Evolutionary conservation across 2,113 vertebrate species (phyloP), one percentile per base, ranked within the genome.

Genomic region (Cinclus mexicanus): DNA sequence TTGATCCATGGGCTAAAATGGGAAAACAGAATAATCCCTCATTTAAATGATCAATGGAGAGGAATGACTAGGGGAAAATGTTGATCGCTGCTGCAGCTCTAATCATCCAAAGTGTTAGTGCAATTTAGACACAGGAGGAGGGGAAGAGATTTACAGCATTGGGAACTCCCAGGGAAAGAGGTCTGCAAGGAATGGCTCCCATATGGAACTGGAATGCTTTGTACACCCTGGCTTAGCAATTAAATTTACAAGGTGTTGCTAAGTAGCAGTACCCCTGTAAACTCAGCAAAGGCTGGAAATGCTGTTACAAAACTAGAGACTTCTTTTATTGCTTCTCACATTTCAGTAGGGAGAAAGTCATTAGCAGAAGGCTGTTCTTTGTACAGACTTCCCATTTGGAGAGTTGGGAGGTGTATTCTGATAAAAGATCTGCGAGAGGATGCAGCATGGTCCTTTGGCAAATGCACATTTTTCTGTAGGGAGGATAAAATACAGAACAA

Each of bases 1-100:
- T 94, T 96, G 96, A 97, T 93, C 90, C 79, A 29, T 55, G 60
- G 81, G 91, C 84, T 96, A 92, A 97, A 92, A 83, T 77, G 39
- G 69, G 72, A 95, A 97, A 97, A 96, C 89, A 94, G 87, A 91
- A 94, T 97, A 97, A 97, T 96, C 92, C 87, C 91, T 94, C 93
- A 93, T 97, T 97, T 97, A 96, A 97, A 96, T 95, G 79, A 97
- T 97, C 96, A 95, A 92, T 95, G 82, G 50, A 89, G 91, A 37
- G 61, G 93, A 95, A 97, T 97, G 95, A 87, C 59, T 61, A 50
- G 50, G 85, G 63, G 61, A 52, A 89, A 93, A 96, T 23, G 90
- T 49, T 80, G 89, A 92, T 72, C 24, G 2, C 69, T 95, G 72
- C 94, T 95, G 70, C 68, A 91, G 63, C 49, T 76, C 61, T 91